These are phyloP conservation scores for Apodemus agrarius DNA, from an alignment of 2,797 vertebrate species.

Conservation along the genomic window DNA sequence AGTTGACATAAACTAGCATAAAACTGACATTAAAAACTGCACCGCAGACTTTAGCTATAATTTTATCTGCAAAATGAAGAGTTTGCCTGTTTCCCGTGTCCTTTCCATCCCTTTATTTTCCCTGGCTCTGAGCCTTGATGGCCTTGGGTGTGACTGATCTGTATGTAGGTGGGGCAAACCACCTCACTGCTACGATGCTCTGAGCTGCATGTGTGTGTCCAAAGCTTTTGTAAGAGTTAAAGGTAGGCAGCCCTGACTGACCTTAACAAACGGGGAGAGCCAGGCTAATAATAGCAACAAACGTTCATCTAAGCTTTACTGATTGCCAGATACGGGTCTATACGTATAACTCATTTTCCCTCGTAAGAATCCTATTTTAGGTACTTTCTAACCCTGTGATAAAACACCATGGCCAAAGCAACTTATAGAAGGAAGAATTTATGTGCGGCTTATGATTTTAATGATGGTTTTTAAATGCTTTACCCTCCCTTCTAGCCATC, in stretches of 20 bases:
- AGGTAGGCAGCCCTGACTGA: neutral
- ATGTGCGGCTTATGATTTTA: neutral
- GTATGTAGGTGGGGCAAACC: neutral
- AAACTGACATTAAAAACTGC: no score
- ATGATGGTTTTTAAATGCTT: no score
- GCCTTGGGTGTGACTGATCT: neutral
- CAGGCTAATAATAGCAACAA: neutral
- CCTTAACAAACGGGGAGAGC: neutral
- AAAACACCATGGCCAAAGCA: neutral
- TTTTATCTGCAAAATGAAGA: constrained; percentile 2
- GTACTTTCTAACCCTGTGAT: neutral
- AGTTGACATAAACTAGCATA: neutral
- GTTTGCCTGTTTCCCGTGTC: neutral
- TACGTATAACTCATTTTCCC: neutral
- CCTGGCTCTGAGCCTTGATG: neutral
- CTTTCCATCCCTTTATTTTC: neutral
- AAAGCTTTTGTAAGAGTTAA: neutral
- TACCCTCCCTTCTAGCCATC: no score
- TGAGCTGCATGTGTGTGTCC: neutral
- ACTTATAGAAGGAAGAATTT: neutral
- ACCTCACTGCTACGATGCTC: neutral
- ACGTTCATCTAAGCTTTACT: neutral
- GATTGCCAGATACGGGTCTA: neutral
- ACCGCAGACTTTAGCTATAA: neutral
- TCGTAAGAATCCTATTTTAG: neutral